phyloP scores from a whole-genome alignment of 1,140 invertebrate genomes.

The Sinella curviseta region DNA sequence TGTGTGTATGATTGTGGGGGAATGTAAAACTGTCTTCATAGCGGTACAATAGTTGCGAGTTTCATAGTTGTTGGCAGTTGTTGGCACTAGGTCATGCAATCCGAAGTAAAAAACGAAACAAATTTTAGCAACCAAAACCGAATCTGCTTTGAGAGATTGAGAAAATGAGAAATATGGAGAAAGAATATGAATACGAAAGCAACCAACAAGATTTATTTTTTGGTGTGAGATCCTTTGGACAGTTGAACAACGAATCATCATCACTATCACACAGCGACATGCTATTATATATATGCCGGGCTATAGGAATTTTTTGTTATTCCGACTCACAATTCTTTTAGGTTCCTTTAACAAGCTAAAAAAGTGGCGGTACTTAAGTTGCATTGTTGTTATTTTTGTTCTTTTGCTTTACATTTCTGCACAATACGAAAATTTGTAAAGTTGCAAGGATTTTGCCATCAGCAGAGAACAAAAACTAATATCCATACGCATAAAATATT shows the following conservation, averaged over 20 bases:
- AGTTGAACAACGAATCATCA: neutral
- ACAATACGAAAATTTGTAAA: too few species aligned
- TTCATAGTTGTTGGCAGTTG: neutral
- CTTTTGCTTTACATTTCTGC: too few species aligned
- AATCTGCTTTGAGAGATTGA: neutral
- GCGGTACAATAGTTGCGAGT: too few species aligned
- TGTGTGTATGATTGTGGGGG: too few species aligned
- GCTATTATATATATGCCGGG: neutral
- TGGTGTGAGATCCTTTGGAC: neutral
- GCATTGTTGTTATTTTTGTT: too few species aligned
- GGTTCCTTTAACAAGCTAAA: too few species aligned
- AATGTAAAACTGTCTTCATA: too few species aligned
- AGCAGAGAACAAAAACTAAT: too few species aligned
- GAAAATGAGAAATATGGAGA: conserved; percentile 11
- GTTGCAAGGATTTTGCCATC: too few species aligned
- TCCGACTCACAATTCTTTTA: too few species aligned
- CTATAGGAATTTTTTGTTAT: neutral
- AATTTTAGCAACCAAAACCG: neutral
- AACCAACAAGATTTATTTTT: neutral
- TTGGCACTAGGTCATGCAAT: neutral
- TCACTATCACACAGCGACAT: neutral
- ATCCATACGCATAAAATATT: too few species aligned
- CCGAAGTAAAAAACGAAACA: neutral
- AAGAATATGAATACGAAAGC: neutral
- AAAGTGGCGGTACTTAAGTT: neutral